Conservation (phyloP, 2,888 invertebrate genomes). For the Spodoptera exigua region DNA sequence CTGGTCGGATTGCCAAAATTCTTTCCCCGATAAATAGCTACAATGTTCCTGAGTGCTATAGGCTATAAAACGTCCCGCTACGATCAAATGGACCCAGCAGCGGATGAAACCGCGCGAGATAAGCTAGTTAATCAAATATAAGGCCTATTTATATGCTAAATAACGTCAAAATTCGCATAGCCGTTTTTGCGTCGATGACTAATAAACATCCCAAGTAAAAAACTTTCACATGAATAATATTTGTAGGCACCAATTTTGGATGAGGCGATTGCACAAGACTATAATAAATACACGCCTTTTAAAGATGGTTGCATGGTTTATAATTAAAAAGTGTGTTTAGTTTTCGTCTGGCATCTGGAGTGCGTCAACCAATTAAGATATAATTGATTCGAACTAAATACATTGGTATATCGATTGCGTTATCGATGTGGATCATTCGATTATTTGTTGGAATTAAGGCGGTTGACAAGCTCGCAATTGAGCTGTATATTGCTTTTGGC, state of each 20-base stretch:
- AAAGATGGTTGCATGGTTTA: slow-evolving; percentile 11
- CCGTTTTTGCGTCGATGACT: no score
- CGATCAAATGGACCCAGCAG: no score
- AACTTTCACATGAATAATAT: no score
- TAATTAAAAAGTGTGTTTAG: slow-evolving; percentile 26
- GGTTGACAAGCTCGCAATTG: slow-evolving; percentile 26
- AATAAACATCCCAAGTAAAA: no score
- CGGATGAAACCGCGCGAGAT: no score
- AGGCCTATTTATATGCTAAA: no score
- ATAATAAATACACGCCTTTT: slow-evolving; percentile 30
- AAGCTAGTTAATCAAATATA: no score
- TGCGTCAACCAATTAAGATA: slow-evolving; percentile 14
- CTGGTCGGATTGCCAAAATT: no score
- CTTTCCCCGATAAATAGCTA: no score
- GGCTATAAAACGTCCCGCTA: no score
- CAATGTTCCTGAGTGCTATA: no score
- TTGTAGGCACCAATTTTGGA: not conserved
- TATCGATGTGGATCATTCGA: slow-evolving; percentile 11
- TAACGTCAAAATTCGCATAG: no score
- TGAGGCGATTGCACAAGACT: slow-evolving; percentile 18
- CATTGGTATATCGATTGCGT: slow-evolving; percentile 21
- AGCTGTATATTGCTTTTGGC: slow-evolving; percentile 32
- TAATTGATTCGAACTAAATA: slow-evolving; percentile 29
- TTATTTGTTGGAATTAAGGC: slow-evolving; percentile 19
- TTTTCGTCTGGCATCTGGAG: slow-evolving; percentile 22